These are phyloP conservation scores for Sciurus niger DNA, from an alignment of 2,113 vertebrate species.

Conservation along the genomic window DNA sequence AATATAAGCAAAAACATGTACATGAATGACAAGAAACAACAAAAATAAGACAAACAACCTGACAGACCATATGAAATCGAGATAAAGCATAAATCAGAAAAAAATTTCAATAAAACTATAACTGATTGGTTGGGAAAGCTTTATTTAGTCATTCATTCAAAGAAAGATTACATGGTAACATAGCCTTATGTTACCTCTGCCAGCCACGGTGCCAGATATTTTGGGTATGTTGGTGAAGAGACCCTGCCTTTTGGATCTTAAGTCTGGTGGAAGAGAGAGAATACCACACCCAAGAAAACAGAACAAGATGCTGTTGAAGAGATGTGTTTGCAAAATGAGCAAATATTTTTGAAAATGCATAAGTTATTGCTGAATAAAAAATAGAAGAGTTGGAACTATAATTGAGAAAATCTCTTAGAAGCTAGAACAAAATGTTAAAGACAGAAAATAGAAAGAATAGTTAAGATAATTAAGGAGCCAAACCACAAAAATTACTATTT, in stretches of 20 bases:
- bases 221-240: neutral
- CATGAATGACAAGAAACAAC: neutral
- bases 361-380: neutral
- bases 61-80: neutral
- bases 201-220: neutral
- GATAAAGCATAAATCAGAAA: neutral
- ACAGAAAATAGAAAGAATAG: neutral
- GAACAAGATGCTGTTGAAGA: neutral
- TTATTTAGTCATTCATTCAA: neutral
- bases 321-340: neutral
- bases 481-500: neutral
- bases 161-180: neutral
- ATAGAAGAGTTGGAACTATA: neutral
- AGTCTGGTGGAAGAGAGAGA: neutral
- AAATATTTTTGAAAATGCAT: neutral
- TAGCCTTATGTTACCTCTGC: neutral
- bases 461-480: neutral
- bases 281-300: neutral
- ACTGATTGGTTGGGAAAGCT: neutral
- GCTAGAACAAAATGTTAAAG: neutral
- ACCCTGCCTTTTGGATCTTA: neutral
- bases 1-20: slow-evolving; percentile 5
- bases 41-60: neutral
- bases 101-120: neutral
- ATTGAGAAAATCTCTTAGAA: neutral